Evolutionary conservation across 2,888 invertebrate genomes (phyloP), one percentile per base, ranked within the genome.

Genomic region (Drosophila mimica): DNA sequence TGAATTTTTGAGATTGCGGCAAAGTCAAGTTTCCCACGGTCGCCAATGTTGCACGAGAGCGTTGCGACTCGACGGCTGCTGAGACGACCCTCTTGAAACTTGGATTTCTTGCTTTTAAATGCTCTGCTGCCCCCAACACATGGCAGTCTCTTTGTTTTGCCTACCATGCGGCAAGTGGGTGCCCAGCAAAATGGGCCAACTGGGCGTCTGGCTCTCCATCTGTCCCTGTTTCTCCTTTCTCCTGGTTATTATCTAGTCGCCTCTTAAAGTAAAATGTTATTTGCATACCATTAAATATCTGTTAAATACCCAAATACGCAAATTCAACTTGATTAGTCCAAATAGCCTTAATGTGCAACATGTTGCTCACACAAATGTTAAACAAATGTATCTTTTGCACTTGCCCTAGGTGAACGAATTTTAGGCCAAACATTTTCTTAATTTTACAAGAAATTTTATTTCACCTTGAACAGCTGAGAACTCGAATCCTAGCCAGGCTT

Each of bases 11-110:
- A 70, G 70, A 70, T 63, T 70, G 70, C 53, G 51, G 63, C 71
- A 70, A 38, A 38, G 48, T 17, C 54, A 40, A 59, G 52, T 56
- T 72, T 72, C 72, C 58, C 72, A 72, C 72, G 72, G 46, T 71
- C 49, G 59, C 56, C 56, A 60, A 56, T 25, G 58, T 66, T 51
- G 46, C 40, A 52, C 40, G 54, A 31, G 40, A 61, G 53, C 51
- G 25, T 9, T 9, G 9, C 40, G 40, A n/a, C n/a, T 40, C 40
- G 9, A 25, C 15, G 46, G 46, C 46, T 46, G 15, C 17, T 46
- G 46, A 8, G 15, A 5, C 15, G n/a, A 25, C 25, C 46, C 46
- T 46, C 46, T 15, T 40, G 40, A 4, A 40, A 40, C 40, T n/a
- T 40, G 40, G 4, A 36, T 36, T 15, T 36, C 36, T 36, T 43